phyloP scores from a whole-genome alignment of 2,797 vertebrate genomes.

The Mormyrus proboscirostris region DNA sequence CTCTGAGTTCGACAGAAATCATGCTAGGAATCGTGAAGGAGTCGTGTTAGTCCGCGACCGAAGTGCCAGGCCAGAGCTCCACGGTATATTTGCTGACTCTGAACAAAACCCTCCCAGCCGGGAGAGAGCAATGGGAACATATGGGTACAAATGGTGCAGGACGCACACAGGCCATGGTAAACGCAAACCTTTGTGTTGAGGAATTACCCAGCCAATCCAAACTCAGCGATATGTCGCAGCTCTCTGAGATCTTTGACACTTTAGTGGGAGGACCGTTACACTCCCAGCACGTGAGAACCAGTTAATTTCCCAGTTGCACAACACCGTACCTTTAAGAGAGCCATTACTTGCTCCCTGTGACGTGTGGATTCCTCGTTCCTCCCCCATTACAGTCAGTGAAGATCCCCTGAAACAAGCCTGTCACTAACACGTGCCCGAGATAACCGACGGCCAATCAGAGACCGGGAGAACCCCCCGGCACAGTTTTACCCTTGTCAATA shows the following conservation, averaged over 20 bases:
- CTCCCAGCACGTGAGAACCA: background rate
- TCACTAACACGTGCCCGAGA: constrained; percentile 18
- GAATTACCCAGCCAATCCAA: background rate
- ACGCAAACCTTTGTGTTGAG: background rate
- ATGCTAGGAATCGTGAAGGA: background rate
- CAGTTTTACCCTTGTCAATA: constrained; percentile 40
- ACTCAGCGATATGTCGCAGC: background rate
- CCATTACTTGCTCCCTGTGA: background rate
- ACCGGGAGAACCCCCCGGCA: constrained; percentile 32
- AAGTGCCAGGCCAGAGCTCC: background rate
- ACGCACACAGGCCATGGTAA: background rate
- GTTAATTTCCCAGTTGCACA: background rate
- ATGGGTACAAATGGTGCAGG: background rate
- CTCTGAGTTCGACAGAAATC: background rate
- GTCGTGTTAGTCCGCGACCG: background rate
- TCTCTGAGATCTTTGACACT: background rate
- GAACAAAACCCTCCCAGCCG: background rate
- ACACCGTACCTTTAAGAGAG: background rate
- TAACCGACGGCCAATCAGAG: constrained; percentile 25
- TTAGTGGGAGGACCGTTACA: background rate
- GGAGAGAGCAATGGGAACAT: background rate
- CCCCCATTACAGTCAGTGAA: background rate
- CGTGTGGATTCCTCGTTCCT: background rate
- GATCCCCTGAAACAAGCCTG: constrained; percentile 13
- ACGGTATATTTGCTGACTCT: background rate